Conservation (phyloP, 2,888 invertebrate species). For the Ectemnius lituratus region DNA sequence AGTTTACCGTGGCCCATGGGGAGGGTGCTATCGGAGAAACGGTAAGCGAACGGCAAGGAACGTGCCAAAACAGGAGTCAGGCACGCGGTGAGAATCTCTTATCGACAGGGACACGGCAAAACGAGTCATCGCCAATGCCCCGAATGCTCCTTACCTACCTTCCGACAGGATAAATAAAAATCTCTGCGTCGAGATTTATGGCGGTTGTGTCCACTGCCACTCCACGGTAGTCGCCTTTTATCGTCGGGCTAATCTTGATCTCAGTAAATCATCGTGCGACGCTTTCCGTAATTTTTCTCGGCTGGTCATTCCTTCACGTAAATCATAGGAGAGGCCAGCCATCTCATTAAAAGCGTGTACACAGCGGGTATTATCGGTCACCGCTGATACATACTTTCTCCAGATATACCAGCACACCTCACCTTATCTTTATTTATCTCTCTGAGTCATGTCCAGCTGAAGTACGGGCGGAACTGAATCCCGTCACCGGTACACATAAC, state of each 20-base stretch:
- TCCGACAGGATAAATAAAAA: slow-evolving; percentile 24
- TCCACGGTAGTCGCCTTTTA: slow-evolving; percentile 42
- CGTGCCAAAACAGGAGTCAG: slow-evolving; percentile 1
- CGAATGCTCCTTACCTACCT: not conserved
- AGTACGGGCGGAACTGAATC: slow-evolving; percentile 37
- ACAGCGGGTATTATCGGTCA: slow-evolving; percentile 39
- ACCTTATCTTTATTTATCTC: slow-evolving; percentile 58
- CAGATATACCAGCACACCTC: not conserved
- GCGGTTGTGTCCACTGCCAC: slow-evolving; percentile 10
- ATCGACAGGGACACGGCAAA: not conserved
- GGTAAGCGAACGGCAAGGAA: not conserved
- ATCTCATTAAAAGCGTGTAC: slow-evolving; percentile 47
- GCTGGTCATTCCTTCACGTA: slow-evolving; percentile 22
- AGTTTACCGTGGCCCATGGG: slow-evolving; percentile 20
- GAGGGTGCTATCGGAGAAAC: slow-evolving; percentile 19
- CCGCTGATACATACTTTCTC: slow-evolving; percentile 47
- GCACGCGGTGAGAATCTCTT: slow-evolving; percentile 32
- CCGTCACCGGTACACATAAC: slow-evolving; percentile 16
- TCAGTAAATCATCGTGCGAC: slow-evolving; percentile 50
- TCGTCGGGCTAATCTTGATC: slow-evolving; percentile 46
- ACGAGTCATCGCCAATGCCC: slow-evolving; percentile 1
- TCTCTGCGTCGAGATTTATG: slow-evolving; percentile 43
- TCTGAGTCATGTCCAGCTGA: slow-evolving; percentile 32
- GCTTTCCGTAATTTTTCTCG: slow-evolving; percentile 17
- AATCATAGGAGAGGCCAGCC: slow-evolving; percentile 45